These are phyloP conservation scores for Nasonia vitripennis DNA, from an alignment of 1,140 invertebrate genomes.

Conservation along the genomic window DNA sequence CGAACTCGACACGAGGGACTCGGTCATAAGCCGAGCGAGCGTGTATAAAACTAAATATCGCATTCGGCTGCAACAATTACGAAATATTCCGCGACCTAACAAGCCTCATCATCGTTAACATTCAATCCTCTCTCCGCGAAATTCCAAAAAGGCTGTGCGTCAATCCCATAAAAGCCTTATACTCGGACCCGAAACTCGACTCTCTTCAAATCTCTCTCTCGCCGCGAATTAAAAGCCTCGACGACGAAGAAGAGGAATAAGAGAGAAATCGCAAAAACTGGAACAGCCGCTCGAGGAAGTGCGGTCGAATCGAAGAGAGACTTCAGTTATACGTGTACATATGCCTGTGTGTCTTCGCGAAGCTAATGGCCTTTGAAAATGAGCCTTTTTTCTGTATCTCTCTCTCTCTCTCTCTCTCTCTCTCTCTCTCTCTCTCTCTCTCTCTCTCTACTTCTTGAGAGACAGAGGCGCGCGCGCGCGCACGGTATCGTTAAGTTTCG, in stretches of 20 bases:
- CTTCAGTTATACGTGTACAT: not conserved
- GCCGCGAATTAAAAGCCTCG: slow-evolving; percentile 4
- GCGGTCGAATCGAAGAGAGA: slow-evolving; percentile 6
- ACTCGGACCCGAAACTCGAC: not conserved
- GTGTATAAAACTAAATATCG: not conserved
- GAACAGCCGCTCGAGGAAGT: slow-evolving; percentile 20
- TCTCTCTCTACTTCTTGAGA: not conserved
- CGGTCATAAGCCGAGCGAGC: not conserved
- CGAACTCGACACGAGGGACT: not conserved
- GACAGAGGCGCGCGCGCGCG: not conserved
- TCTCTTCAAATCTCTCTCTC: slow-evolving; percentile 20
- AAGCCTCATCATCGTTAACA: slow-evolving; percentile 29
- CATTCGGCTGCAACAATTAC: slow-evolving; percentile 3
- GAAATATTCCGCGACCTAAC: not conserved
- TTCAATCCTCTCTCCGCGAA: slow-evolving; percentile 2
- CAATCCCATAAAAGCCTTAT: slow-evolving; percentile 24
- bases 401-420: not conserved
- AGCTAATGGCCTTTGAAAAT: slow-evolving; percentile 8
- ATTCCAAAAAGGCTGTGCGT: slow-evolving; percentile 35
- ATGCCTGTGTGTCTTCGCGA: not conserved
- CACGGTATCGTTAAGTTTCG: slow-evolving; percentile 25
- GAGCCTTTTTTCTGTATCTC: not conserved
- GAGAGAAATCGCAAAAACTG: slow-evolving; percentile 35
- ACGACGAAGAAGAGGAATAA: not conserved
- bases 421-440: not conserved